Conservation (phyloP, 2,113 vertebrate genomes). For the Pandion haliaetus region DNA sequence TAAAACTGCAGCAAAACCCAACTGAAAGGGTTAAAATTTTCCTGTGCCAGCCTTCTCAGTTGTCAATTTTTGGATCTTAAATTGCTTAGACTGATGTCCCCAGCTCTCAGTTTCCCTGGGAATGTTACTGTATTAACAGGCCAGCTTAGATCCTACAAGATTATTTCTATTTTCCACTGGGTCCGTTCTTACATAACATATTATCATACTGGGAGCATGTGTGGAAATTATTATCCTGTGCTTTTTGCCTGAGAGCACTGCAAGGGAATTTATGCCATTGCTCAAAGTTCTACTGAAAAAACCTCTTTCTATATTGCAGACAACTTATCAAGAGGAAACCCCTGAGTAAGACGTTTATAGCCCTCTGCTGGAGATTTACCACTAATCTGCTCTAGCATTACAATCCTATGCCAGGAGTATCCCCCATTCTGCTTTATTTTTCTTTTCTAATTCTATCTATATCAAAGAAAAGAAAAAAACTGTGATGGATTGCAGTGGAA, state of each 20-base stretch:
- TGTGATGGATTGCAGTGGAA: not conserved
- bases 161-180: not conserved
- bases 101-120: not conserved
- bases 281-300: not conserved
- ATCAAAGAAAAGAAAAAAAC: constrained; percentile 13
- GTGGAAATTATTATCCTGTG: not conserved
- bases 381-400: not conserved
- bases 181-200: not conserved
- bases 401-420: not conserved
- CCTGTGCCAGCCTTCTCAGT: not conserved
- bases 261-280: constrained; percentile 40
- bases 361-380: not conserved
- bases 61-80: not conserved
- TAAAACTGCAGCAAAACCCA: not conserved
- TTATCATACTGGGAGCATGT: not conserved
- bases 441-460: not conserved
- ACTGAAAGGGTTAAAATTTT: not conserved
- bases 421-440: not conserved
- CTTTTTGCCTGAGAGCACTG: not conserved
- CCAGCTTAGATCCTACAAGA: not conserved
- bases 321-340: constrained; percentile 46
- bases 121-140: not conserved
- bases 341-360: constrained; percentile 44
- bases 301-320: not conserved
- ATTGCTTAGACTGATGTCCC: not conserved